Conservation (phyloP, 2,797 vertebrate genomes). For the Alfaro cultratus region DNA sequence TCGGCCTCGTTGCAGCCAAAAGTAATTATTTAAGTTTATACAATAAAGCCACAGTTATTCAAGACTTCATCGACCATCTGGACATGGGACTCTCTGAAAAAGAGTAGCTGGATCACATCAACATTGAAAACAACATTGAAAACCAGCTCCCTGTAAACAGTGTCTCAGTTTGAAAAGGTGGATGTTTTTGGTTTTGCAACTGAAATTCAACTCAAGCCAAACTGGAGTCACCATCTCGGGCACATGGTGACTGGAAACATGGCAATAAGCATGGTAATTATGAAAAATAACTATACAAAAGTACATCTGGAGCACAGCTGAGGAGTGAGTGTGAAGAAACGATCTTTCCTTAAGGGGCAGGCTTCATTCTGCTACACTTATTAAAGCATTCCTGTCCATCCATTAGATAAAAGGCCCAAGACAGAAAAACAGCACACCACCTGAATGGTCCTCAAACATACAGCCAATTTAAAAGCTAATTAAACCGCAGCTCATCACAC, state of each 20-base stretch:
- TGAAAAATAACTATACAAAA: neutral
- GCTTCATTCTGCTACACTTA: too few species aligned
- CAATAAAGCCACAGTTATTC: too few species aligned
- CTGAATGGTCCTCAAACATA: constrained; percentile 19
- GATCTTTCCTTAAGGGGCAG: too few species aligned
- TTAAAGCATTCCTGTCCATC: neutral
- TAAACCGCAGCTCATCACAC: constrained; percentile 34
- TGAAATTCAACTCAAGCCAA: neutral
- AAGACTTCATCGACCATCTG: too few species aligned
- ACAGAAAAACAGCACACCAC: neutral
- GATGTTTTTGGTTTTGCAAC: neutral
- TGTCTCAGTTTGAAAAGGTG: neutral
- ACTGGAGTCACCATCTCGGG: neutral
- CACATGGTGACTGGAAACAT: neutral
- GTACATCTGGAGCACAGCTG: neutral
- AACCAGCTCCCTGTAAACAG: too few species aligned
- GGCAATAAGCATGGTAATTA: neutral
- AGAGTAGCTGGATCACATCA: too few species aligned
- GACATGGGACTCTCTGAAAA: too few species aligned
- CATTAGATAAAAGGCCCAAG: constrained; percentile 1
- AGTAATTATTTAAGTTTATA: too few species aligned
- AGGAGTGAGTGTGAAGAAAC: neutral
- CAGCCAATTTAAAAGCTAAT: constrained; percentile 43
- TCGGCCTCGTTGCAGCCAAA: too few species aligned
- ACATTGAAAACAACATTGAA: too few species aligned